These are phyloP conservation scores for Pseudococcus viburni DNA, from an alignment of 2,888 invertebrate genomes.

Conservation along the genomic window DNA sequence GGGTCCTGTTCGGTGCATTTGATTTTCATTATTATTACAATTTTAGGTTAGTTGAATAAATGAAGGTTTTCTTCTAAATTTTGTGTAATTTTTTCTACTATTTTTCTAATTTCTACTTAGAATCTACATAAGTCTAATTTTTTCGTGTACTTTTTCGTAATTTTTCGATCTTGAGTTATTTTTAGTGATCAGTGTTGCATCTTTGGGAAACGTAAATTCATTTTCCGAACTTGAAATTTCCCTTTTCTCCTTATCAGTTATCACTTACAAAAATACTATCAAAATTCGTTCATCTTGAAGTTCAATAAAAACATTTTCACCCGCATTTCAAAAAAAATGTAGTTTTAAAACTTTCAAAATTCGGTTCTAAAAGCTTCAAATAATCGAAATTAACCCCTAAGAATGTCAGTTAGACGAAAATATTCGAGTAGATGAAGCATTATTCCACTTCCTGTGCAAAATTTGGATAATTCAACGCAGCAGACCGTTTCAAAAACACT, in stretches of 20 bases:
- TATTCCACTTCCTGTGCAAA: not conserved
- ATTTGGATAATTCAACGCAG: not conserved
- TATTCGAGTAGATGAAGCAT: slow-evolving; percentile 17
- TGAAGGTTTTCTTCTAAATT: not conserved
- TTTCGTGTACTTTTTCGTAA: not conserved
- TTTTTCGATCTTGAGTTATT: not conserved
- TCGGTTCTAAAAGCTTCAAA: not conserved
- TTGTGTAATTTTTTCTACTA: not conserved
- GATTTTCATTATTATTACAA: not conserved
- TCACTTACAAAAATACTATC: not conserved
- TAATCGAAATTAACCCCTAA: not conserved
- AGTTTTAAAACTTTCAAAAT: not conserved
- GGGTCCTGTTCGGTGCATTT: not conserved
- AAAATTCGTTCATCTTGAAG: not conserved
- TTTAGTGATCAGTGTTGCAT: not conserved
- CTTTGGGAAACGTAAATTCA: not conserved
- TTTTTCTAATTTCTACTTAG: not conserved
- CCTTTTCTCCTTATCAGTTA: not conserved
- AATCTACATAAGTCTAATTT: not conserved
- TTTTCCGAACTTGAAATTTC: not conserved
- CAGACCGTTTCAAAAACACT: not conserved
- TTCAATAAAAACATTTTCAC: slow-evolving; percentile 6
- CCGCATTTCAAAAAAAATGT: slow-evolving; percentile 8
- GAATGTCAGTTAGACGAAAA: not conserved
- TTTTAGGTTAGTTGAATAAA: not conserved